phyloP scores from a whole-genome alignment of 2,113 vertebrate species.

The Myanophis thanlyinensis region DNA sequence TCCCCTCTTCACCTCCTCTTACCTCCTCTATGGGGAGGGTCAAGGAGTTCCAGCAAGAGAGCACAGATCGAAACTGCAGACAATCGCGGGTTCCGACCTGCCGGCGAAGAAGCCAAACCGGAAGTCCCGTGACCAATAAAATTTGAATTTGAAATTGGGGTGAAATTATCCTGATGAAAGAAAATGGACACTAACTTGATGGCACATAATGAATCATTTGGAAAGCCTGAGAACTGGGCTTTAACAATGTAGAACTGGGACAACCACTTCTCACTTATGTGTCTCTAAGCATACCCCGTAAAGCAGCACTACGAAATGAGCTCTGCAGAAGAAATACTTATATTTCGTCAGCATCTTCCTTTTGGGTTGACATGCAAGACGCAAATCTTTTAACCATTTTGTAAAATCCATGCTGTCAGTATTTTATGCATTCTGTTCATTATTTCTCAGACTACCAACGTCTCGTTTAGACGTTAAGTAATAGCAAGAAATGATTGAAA shows the following conservation, averaged over 20 bases:
- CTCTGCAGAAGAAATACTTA: neutral
- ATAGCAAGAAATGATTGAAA: constrained; percentile 19
- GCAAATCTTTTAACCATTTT: neutral
- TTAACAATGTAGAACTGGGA: neutral
- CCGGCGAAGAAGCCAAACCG: no score
- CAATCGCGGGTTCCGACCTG: no score
- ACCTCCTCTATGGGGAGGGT: no score
- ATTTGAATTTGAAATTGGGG: no score
- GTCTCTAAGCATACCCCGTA: neutral
- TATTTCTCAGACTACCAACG: neutral
- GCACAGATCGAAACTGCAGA: no score
- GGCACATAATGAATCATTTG: neutral
- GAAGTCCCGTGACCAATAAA: no score
- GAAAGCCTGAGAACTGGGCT: neutral
- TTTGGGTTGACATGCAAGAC: neutral
- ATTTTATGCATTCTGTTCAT: neutral
- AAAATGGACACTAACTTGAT: neutral
- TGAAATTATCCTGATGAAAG: neutral
- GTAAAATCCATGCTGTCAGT: neutral
- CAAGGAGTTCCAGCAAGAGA: no score
- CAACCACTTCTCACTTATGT: neutral
- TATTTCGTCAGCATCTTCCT: neutral
- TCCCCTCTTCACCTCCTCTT: no score
- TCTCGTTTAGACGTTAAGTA: neutral
- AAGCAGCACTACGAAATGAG: neutral